Conservation (phyloP, 1,140 invertebrate genomes). For the Myzus persicae region DNA sequence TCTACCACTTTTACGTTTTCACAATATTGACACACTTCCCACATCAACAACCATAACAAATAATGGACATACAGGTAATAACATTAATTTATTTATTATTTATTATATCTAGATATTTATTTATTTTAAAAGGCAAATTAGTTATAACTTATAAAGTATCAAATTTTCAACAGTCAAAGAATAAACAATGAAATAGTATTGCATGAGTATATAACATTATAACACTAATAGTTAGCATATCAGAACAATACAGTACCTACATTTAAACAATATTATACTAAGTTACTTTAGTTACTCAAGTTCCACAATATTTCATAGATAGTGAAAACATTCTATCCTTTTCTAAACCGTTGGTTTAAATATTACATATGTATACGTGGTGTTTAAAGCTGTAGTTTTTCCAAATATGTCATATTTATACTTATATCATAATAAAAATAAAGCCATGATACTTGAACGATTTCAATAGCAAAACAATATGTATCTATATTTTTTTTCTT, state of each 20-base stretch:
- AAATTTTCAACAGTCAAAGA: not conserved
- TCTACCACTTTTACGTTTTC: constrained; percentile 69
- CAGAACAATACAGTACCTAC: not conserved
- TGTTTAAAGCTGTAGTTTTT: not conserved
- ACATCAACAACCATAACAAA: constrained; percentile 71
- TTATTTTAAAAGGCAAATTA: not conserved
- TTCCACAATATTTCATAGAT: not conserved
- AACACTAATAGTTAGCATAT: not conserved
- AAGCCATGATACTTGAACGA: not conserved
- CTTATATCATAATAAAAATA: not conserved
- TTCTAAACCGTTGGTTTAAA: not conserved
- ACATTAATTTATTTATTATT: constrained; percentile 17
- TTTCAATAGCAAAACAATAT: not conserved
- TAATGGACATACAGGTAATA: constrained; percentile 80
- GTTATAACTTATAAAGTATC: not conserved
- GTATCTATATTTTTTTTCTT: not conserved
- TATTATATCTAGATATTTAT: not conserved
- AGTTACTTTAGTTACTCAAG: not conserved
- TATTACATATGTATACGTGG: not conserved
- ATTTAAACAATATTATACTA: not conserved
- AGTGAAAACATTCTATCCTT: not conserved
- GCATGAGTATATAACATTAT: not conserved
- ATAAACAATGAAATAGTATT: not conserved
- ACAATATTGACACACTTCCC: constrained; percentile 69
- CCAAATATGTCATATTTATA: not conserved